A percentile compares a stretch with the other conserved stretches of the same genome.
Evolutionary conservation across 2,797 vertebrate genomes (phyloP).

Genomic region (Chelon labrosus): DNA sequence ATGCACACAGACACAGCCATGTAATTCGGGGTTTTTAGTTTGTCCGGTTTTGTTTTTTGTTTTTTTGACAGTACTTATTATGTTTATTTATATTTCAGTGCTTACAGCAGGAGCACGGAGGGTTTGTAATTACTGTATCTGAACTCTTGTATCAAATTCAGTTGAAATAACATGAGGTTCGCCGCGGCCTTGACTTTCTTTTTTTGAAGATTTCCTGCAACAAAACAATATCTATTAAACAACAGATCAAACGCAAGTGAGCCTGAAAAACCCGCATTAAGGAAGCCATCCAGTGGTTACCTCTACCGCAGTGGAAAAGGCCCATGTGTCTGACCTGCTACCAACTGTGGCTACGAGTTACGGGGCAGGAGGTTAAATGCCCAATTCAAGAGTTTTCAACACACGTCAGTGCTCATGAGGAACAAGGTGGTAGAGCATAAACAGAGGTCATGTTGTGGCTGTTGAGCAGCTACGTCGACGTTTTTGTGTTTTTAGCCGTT

Average conservation of each 20-base stretch:
- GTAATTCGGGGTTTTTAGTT: constrained; percentile 79
- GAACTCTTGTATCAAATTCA: constrained; percentile 73
- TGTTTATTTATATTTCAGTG: constrained; percentile 85
- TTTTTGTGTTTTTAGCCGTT: constrained; percentile 7
- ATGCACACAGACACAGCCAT: constrained; percentile 49
- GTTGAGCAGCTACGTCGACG: not conserved
- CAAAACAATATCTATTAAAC: constrained; percentile 69
- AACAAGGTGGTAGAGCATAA: constrained; percentile 67
- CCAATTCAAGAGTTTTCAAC: constrained; percentile 78
- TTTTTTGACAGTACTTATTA: constrained; percentile 86
- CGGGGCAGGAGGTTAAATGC: constrained; percentile 77
- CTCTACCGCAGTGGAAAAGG: constrained; percentile 30
- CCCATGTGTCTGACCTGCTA: constrained; percentile 66
- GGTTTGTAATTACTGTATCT: constrained; percentile 82
- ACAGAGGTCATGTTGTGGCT: constrained; percentile 53
- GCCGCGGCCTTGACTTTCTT: constrained; percentile 44
- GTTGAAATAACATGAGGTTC: constrained; percentile 72
- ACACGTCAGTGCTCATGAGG: constrained; percentile 76
- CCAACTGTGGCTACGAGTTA: constrained; percentile 57
- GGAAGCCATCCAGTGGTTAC: constrained; percentile 45
- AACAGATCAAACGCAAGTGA: constrained; percentile 58
- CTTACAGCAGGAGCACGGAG: constrained; percentile 70
- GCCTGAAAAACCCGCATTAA: constrained; percentile 57
- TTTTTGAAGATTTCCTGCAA: constrained; percentile 52
- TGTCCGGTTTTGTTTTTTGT: constrained; percentile 73